phyloP scores from a whole-genome alignment of 1,140 invertebrate species.

The Trypoxylus dichotomus region DNA sequence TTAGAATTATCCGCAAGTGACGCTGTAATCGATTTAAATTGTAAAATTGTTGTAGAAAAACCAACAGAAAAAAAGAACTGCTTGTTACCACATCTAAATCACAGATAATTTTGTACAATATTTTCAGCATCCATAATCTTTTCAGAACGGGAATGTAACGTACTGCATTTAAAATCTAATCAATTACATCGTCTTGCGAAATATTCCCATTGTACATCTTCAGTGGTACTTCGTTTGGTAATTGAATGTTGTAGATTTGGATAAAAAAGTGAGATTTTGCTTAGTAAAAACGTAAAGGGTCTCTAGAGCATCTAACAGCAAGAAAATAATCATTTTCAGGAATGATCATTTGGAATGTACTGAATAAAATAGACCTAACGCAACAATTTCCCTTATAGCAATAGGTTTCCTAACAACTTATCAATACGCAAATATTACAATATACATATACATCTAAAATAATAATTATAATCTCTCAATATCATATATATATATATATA shows the following conservation, averaged over 20 bases:
- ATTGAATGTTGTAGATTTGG: too few relatives aligned
- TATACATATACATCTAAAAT: constrained; percentile 4
- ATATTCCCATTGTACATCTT: too few relatives aligned
- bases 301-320: not conserved
- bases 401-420: not conserved
- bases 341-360: constrained; percentile 3
- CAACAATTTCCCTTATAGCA: not conserved
- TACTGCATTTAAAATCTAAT: not conserved
- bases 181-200: not conserved
- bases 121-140: not conserved
- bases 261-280: not conserved
- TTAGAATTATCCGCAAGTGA: too few relatives aligned
- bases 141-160: not conserved
- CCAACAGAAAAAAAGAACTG: not conserved
- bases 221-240: too few relatives aligned
- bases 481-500: constrained; percentile 7
- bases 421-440: not conserved
- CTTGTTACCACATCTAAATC: not conserved
- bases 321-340: not conserved
- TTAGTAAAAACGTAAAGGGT: too few relatives aligned
- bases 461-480: not conserved
- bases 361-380: not conserved
- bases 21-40: not conserved
- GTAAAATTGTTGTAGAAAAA: not conserved
- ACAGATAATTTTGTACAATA: not conserved